Evolutionary conservation across 2,113 vertebrate genomes (phyloP).

Genomic region (Tupaia chinensis): DNA sequence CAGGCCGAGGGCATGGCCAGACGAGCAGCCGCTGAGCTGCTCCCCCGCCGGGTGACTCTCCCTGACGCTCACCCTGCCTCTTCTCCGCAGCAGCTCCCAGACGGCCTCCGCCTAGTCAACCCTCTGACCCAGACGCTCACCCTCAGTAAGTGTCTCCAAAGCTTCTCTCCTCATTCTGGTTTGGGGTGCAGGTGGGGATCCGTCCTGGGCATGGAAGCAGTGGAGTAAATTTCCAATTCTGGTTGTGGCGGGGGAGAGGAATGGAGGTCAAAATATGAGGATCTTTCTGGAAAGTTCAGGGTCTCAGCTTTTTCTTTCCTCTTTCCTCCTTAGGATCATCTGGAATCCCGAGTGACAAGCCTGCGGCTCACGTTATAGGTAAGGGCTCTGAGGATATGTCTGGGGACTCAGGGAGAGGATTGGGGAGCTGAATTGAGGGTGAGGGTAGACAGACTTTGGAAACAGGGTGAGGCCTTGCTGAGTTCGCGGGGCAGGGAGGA

Average conservation of each 20-base stretch:
- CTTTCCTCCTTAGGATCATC: slow-evolving; percentile 69
- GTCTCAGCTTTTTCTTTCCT: slow-evolving; percentile 33
- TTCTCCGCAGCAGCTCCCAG: slow-evolving; percentile 11
- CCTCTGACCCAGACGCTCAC: slow-evolving; percentile 68
- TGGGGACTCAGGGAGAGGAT: neutral
- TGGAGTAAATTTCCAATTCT: neutral
- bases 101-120: neutral
- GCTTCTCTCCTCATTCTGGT: neutral
- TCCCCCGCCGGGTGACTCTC: neutral
- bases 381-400: slow-evolving; percentile 35
- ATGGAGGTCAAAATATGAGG: neutral
- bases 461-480: neutral
- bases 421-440: neutral
- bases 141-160: slow-evolving; percentile 73
- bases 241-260: neutral
- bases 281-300: neutral
- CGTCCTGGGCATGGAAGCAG: neutral
- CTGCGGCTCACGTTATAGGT: slow-evolving; percentile 82
- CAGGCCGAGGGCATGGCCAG: too few relatives aligned
- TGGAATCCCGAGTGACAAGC: slow-evolving; percentile 66
- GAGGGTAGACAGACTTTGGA: neutral
- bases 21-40: neutral
- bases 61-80: neutral
- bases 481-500: neutral
- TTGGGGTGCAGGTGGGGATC: neutral